Conservation (phyloP, 2,888 invertebrate species). For the Coelinius sp. region DNA sequence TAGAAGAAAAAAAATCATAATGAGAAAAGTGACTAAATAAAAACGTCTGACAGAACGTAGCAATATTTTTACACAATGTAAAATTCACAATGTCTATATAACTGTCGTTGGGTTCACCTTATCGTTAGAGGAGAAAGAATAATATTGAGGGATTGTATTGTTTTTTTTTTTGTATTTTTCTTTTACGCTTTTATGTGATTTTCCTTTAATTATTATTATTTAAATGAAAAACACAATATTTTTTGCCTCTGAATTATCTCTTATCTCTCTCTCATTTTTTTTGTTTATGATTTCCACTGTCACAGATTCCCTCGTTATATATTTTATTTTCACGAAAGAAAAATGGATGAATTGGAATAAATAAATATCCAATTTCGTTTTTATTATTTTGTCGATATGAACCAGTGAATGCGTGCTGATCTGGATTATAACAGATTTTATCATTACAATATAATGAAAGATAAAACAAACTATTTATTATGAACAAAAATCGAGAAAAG, state of each 20-base stretch:
- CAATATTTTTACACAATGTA: conserved; percentile 66
- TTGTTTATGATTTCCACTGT: conserved; percentile 8
- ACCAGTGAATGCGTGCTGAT: conserved; percentile 39
- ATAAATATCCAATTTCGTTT: conserved; percentile 16
- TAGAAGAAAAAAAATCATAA: conserved; percentile 40
- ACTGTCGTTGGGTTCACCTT: conserved; percentile 51
- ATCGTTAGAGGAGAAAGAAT: conserved; percentile 37
- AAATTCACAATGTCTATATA: conserved; percentile 54
- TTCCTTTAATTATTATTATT: conserved; percentile 19
- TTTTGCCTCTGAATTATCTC: conserved; percentile 42
- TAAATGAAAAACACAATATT: conserved; percentile 37
- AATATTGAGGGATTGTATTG: conserved; percentile 12
- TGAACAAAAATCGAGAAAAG: conserved; percentile 50
- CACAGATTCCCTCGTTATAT: conserved; percentile 23
- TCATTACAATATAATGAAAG: conserved; percentile 33
- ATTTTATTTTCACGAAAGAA: conserved; percentile 16
- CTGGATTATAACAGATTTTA: conserved; percentile 42
- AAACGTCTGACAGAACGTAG: conserved; percentile 54
- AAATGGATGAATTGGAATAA: not conserved
- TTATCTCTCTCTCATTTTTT: conserved; percentile 42
- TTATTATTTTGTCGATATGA: conserved; percentile 32
- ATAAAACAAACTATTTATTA: conserved; percentile 43
- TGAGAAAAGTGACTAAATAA: conserved; percentile 31
- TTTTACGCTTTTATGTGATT: conserved; percentile 25
- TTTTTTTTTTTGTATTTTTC: conserved; percentile 19